Conservation (phyloP, 2,797 vertebrate species). For the Lagodon rhomboides region DNA sequence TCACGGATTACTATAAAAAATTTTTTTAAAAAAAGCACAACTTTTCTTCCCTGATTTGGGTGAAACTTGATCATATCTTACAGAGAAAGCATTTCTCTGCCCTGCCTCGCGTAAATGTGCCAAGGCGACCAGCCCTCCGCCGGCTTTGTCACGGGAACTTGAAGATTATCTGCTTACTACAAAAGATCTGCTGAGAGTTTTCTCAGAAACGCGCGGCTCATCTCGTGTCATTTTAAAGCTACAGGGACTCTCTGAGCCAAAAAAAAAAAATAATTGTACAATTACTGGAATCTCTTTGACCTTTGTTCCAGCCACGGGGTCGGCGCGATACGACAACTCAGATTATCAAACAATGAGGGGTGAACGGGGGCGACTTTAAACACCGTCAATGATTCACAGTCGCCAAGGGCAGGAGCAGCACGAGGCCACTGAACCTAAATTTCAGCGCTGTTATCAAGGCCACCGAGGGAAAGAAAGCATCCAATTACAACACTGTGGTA, state of each 20-base stretch:
- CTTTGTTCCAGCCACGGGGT: constrained; percentile 24
- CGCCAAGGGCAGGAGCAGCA: constrained; percentile 24
- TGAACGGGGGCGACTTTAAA: constrained; percentile 40
- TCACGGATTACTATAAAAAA: no score
- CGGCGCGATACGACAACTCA: constrained; percentile 11
- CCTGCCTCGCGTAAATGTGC: no score
- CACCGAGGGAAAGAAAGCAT: constrained; percentile 18
- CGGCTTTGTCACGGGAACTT: no score
- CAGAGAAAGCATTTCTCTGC: no score
- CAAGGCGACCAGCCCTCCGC: no score
- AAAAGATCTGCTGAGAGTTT: background rate
- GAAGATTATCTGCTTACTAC: background rate
- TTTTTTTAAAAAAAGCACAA: no score
- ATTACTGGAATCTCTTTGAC: constrained; percentile 13
- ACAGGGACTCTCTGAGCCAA: constrained; percentile 8
- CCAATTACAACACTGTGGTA: constrained; percentile 51
- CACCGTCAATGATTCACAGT: constrained; percentile 62
- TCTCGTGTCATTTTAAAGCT: constrained; percentile 4
- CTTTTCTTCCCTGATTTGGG: no score
- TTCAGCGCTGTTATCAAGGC: constrained; percentile 52
- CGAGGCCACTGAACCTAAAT: constrained; percentile 50
- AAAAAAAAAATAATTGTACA: background rate
- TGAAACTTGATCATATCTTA: no score
- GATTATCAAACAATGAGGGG: constrained; percentile 29
- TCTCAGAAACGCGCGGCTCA: background rate